Base-by-base conservation (phyloP, 2,888 invertebrate species). In the Eupithecia exiguata region DNA sequence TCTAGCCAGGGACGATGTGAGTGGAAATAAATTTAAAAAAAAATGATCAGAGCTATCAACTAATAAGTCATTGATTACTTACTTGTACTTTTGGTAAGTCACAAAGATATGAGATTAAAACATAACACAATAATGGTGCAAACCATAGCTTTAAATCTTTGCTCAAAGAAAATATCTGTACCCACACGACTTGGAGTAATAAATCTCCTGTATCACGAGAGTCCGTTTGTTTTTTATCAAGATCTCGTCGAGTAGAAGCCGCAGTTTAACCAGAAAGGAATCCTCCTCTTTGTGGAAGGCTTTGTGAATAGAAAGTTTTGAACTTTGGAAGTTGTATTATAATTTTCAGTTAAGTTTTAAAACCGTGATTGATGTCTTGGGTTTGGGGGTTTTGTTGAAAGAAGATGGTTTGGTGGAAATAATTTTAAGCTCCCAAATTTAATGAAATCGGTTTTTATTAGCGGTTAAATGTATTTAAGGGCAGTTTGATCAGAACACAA, bases 121-220 rank as follows among this genome's bases (percentile, higher is more conserved):
- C 61, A 68, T 72, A 74, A 76, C 76, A 70, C 14, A 40, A 74
- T 83, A 40, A 74, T 83, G 75, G 81, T 86, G 83, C 84, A 70
- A 87, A 76, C 65, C 72, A 72, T 71, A 69, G 80, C 79, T 80
- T 81, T 79, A 83, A 84, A 84, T 85, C 83, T 84, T 82, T 83
- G 83, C 84, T 87, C 87, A 86, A 88, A 88, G 87, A 87, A 89
- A 89, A 88, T 88, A 91, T 91, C 85, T 84, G 83, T 81, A 80
- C 90, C 86, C 88, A 69, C 79, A 88, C 89, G 91, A 87, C 87
- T 88, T 84, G 74, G 76, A 82, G 90, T 82, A 90, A 92, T 92
- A 92, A 92, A 92, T 92, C 91, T 83, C 81, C 85, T 87, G 84
- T 87, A 90, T 88, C 90, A 86, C 84, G 82, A 84, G 82, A 83